Conservation (phyloP, 2,888 invertebrate genomes). For the Stramonita haemastoma region DNA sequence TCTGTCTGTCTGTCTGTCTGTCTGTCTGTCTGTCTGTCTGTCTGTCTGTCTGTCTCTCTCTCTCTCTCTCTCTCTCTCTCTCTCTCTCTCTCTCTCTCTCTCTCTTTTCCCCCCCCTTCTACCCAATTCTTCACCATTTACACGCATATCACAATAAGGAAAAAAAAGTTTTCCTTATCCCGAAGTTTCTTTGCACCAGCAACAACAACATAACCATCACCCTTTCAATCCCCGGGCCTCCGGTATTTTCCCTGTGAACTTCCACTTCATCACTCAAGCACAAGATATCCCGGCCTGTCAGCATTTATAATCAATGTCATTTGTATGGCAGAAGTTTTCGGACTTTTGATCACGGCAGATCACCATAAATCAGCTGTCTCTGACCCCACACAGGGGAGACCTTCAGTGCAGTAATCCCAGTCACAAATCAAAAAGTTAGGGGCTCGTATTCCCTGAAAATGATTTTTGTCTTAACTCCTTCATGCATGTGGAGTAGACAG, state of each 20-base stretch:
- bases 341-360: constrained; percentile 8
- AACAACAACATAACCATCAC: not conserved
- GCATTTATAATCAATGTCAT: not conserved
- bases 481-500: no score
- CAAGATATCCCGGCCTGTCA: not conserved
- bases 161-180: no score
- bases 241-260: not conserved
- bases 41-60: not conserved
- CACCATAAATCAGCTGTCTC: not conserved
- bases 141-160: no score
- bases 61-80: not conserved
- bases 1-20: no score
- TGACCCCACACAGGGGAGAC: not conserved
- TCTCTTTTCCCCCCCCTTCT: not conserved
- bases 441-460: no score
- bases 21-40: not conserved
- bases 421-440: not conserved
- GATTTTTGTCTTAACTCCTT: not conserved
- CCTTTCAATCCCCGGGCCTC: not conserved
- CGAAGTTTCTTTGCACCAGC: no score
- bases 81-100: not conserved
- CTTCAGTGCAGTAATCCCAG: not conserved
- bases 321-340: not conserved
- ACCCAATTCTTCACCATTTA: not conserved
- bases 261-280: not conserved